These are phyloP conservation scores for Drosophila pandora DNA, from an alignment of 1,140 invertebrate genomes.

Conservation along the genomic window DNA sequence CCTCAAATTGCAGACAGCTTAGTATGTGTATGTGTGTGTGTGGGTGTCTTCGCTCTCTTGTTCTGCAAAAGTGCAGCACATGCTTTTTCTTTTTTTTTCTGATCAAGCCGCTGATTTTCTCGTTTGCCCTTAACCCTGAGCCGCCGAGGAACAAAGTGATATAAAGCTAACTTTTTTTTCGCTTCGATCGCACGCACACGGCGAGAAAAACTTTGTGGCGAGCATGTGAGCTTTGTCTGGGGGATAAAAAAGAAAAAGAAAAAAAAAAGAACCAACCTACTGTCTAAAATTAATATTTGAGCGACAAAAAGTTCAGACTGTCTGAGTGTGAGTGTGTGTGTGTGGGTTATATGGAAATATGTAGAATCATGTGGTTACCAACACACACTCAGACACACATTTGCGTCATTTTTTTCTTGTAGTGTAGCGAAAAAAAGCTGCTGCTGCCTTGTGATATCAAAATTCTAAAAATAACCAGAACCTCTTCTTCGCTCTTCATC, in stretches of 20 bases:
- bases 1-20: conserved; percentile 68
- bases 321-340: conserved; percentile 45
- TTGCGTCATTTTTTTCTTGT: conserved; percentile 72
- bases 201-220: conserved; percentile 13
- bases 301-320: conserved; percentile 62
- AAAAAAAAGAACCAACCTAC: conserved; percentile 20
- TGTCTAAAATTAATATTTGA: conserved; percentile 81
- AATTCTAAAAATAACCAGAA: conserved; percentile 73
- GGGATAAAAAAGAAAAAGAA: conserved; percentile 64
- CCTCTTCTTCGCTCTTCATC: conserved; percentile 59
- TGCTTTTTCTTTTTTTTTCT: conserved; percentile 52
- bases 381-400: conserved; percentile 29
- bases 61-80: conserved; percentile 60
- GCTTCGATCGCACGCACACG: conserved; percentile 33
- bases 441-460: conserved; percentile 69
- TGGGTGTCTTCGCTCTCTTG: conserved; percentile 20
- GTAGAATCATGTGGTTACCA: conserved; percentile 71
- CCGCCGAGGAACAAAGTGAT: conserved; percentile 1
- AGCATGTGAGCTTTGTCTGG: conserved; percentile 41
- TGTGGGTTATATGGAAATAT: conserved; percentile 72
- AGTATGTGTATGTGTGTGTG: conserved; percentile 26
- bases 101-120: conserved; percentile 43
- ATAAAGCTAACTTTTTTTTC: conserved; percentile 12
- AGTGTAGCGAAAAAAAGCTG: conserved; percentile 52
- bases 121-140: conserved; percentile 72